Conservation (phyloP, 1,140 invertebrate genomes). For the Thalassaphorura encarpata region DNA sequence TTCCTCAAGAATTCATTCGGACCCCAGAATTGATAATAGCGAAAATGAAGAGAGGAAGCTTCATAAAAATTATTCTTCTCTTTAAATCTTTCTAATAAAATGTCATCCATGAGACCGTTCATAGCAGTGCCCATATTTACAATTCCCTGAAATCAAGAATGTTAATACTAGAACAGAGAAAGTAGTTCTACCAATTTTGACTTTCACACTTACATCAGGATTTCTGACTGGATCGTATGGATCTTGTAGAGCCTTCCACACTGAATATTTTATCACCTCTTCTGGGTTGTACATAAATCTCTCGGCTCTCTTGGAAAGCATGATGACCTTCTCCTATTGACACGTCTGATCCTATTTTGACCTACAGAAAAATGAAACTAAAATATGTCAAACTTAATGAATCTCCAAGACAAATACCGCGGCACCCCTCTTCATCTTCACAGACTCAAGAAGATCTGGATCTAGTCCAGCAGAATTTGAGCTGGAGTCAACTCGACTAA, state of each 20-base stretch:
- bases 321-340: too few relatives aligned
- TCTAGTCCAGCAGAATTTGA: too few relatives aligned
- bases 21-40: conserved; percentile 24
- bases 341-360: too few relatives aligned
- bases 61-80: not conserved
- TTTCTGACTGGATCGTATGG: conserved; percentile 14
- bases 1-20: not conserved
- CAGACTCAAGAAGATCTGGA: too few relatives aligned
- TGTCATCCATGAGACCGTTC: conserved; percentile 19
- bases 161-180: not conserved
- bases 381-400: too few relatives aligned
- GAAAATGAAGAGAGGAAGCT: conserved; percentile 7
- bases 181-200: not conserved
- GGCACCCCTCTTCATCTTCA: too few relatives aligned
- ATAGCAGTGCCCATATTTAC: conserved; percentile 22
- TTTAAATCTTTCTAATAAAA: conserved; percentile 9
- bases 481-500: too few relatives aligned
- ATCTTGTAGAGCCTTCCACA: conserved; percentile 4
- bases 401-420: too few relatives aligned
- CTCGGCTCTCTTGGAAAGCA: conserved; percentile 10
- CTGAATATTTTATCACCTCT: conserved; percentile 9
- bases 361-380: too few relatives aligned
- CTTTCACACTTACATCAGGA: conserved; percentile 3
- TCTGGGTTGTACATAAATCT: conserved; percentile 1
- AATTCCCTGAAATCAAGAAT: conserved; percentile 12